Evolutionary conservation across 2,797 vertebrate genomes (phyloP).

Genomic region (Petrocephalus sullivani): DNA sequence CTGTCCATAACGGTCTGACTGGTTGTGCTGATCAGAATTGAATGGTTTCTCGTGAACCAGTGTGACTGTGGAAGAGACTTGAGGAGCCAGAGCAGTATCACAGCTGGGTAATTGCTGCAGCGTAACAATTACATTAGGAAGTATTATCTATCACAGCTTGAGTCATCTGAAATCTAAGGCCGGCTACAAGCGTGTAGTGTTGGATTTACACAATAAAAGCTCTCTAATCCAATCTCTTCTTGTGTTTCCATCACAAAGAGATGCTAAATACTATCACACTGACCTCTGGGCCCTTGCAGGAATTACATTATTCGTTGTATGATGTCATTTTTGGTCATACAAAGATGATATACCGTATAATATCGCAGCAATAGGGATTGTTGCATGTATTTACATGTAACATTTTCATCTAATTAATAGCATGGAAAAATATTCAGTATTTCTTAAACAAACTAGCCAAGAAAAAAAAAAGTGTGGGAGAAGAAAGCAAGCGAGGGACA

Average conservation of each 20-base stretch:
- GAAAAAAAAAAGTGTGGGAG: not conserved
- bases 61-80: slow-evolving; percentile 43
- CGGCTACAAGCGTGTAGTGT: slow-evolving; percentile 1
- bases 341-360: not conserved
- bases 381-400: not conserved
- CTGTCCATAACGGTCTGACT: slow-evolving; percentile 23
- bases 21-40: slow-evolving; percentile 36
- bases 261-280: not conserved
- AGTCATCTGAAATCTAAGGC: slow-evolving; percentile 35
- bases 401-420: not conserved
- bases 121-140: slow-evolving; percentile 44
- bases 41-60: slow-evolving; percentile 39
- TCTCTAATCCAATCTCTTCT: not conserved
- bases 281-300: not conserved
- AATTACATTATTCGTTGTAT: not conserved
- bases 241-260: not conserved
- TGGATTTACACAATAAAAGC: not conserved
- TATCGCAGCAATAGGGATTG: too few relatives aligned
- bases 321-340: not conserved
- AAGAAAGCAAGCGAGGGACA: not conserved
- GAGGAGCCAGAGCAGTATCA: slow-evolving; percentile 39
- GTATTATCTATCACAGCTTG: slow-evolving; percentile 38
- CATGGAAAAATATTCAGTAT: slow-evolving; percentile 1
- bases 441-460: not conserved
- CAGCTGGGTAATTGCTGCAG: slow-evolving; percentile 32